Base-by-base conservation (phyloP, 2,888 invertebrate genomes). In the Lomographa bimaculata region DNA sequence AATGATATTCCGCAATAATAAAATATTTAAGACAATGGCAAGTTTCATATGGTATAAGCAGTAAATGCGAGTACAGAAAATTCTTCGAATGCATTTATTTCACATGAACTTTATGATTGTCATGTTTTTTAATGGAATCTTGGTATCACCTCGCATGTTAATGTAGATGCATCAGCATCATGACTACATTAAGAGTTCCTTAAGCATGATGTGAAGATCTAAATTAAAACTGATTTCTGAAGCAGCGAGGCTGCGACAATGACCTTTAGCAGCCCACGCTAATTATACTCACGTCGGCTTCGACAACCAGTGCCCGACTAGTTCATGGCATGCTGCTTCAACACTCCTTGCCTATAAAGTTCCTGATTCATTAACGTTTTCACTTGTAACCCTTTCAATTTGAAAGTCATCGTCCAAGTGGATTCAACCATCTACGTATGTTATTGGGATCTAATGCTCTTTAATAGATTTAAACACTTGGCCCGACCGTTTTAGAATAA, bases 201-300 rank as follows among this genome's bases (percentile, higher is more conserved):
- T n/a, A n/a, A n/a, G n/a, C n/a, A 40, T 49, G 48, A 50, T 60
- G 47, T 59, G 62, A 66, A 62, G 73, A 57, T 60, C 68, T 73
- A 74, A 75, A 79, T 74, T 68, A 70, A 72, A 64, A 71, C 67
- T 70, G 64, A 69, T 71, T 71, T 64, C 66, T 59, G 64, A 65
- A 69, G 69, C 67, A 64, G 61, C 67, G 65, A 71, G 71, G 74
- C 80, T 78, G 77, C 69, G 87, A 89, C 87, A 87, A 86, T 89
- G 87, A 86, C 85, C 87, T 86, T 83, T 84, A 65, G 58, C 67
- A 73, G 74, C 85, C 85, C 84, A 85, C 86, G 85, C 86, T 87
- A 89, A 87, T 86, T 84, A 87, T 87, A 87, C 63, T 14, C 68
- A 65, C 70, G 66, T 66, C 67, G 69, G 63, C 68, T 64, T 70